Evolutionary conservation across 2,113 vertebrate genomes (phyloP).

Genomic region (Pyxicephalus adspersus): DNA sequence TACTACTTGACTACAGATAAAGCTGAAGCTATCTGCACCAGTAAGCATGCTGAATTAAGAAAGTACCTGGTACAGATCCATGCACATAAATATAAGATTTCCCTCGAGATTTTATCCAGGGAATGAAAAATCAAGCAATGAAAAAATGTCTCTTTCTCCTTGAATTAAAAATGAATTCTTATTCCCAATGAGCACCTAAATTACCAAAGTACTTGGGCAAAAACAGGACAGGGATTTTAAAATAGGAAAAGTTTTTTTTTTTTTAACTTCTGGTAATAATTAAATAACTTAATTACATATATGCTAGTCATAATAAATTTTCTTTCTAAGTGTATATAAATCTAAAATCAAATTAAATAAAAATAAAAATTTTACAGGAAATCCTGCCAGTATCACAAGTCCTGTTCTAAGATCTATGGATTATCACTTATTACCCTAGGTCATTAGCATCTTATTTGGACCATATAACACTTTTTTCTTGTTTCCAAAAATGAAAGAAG

Average conservation of each 20-base stretch:
- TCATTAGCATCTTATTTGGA: too few relatives aligned
- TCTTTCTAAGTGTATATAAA: too few relatives aligned
- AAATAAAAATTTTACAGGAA: too few relatives aligned
- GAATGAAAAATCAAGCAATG: slow-evolving; percentile 17
- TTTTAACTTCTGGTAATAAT: too few relatives aligned
- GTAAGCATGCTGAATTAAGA: not conserved
- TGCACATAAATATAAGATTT: slow-evolving; percentile 7
- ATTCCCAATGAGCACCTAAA: slow-evolving; percentile 21
- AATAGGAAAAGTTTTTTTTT: not conserved
- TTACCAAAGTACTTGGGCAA: not conserved
- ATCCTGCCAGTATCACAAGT: too few relatives aligned
- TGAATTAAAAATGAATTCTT: slow-evolving; percentile 29
- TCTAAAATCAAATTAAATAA: too few relatives aligned
- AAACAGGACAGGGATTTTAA: slow-evolving; percentile 7
- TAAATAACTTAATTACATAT: too few relatives aligned
- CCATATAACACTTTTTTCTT: too few relatives aligned
- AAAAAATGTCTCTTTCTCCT: slow-evolving; percentile 5
- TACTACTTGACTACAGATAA: not conserved
- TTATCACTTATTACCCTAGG: too few relatives aligned
- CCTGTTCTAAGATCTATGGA: too few relatives aligned
- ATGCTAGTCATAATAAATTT: too few relatives aligned
- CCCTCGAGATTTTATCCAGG: slow-evolving; percentile 10
- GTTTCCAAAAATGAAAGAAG: too few relatives aligned
- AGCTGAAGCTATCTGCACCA: not conserved
- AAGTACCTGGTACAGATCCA: not conserved